Evolutionary conservation across 2,113 vertebrate species (phyloP).

Genomic region (Oriolus oriolus): DNA sequence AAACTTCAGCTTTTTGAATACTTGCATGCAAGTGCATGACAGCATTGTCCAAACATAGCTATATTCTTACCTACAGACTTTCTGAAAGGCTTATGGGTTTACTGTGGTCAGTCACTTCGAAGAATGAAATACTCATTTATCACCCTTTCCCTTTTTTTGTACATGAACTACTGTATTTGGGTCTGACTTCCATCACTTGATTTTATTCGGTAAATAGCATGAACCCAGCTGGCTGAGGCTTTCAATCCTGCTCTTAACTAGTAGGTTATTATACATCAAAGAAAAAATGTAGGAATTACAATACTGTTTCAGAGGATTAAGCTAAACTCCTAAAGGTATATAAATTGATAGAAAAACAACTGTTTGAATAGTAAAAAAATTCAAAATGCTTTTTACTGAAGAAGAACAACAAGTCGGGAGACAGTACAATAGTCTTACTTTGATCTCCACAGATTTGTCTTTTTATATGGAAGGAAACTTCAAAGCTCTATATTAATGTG

Average conservation of each 20-base stretch:
- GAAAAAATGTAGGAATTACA: background rate
- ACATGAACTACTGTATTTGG: background rate
- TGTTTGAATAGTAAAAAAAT: background rate
- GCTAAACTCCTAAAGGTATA: background rate
- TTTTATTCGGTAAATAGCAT: conserved; percentile 43
- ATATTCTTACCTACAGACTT: background rate
- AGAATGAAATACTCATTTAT: conserved; percentile 48
- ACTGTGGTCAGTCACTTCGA: background rate
- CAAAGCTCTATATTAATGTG: background rate
- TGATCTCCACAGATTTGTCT: background rate
- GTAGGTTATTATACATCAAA: background rate
- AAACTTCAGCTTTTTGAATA: conserved; percentile 14
- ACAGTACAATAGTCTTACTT: background rate
- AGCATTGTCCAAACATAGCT: conserved; percentile 32
- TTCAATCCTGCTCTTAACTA: conserved; percentile 8
- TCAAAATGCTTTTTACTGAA: background rate
- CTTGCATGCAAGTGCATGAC: background rate
- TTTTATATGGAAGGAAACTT: background rate
- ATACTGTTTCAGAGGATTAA: background rate
- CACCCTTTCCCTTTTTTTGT: background rate
- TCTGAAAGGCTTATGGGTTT: background rate
- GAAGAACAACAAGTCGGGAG: background rate
- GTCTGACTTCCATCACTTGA: background rate
- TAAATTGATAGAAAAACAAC: background rate
- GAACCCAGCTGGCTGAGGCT: background rate